Conservation (phyloP, 2,113 vertebrate genomes). For the Carassius gibelio region DNA sequence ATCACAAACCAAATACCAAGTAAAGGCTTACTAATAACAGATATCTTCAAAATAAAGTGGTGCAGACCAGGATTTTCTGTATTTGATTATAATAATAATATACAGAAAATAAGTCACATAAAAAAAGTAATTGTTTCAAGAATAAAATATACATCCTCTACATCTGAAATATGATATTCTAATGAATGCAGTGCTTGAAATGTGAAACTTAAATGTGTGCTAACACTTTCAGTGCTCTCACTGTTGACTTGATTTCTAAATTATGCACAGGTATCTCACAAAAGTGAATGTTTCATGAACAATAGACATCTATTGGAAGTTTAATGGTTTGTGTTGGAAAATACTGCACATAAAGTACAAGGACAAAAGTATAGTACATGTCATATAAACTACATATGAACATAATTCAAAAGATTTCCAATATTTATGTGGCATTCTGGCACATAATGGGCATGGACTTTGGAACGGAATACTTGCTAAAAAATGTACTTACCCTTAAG, state of each 20-base stretch:
- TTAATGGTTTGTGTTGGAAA: not conserved
- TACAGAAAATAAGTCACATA: constrained; percentile 48
- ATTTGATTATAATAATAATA: not conserved
- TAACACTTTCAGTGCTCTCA: not conserved
- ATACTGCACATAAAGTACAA: not conserved
- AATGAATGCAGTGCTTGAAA: constrained; percentile 11
- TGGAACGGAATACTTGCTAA: too few species aligned
- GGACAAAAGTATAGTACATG: not conserved
- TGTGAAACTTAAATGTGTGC: not conserved
- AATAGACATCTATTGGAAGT: not conserved
- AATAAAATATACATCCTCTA: constrained; percentile 56
- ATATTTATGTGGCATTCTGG: not conserved
- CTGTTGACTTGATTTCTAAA: not conserved
- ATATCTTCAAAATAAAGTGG: too few species aligned
- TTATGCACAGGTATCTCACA: not conserved
- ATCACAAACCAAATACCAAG: not conserved
- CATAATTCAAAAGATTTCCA: not conserved
- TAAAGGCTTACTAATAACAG: not conserved
- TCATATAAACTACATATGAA: not conserved
- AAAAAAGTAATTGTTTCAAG: constrained; percentile 36
- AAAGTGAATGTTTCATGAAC: not conserved
- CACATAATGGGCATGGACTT: not conserved
- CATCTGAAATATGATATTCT: not conserved
- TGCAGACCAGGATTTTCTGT: not conserved
- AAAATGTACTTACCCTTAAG: too few species aligned